A percentile compares a stretch with the other conserved stretches of the same genome.
Evolutionary conservation across 2,888 invertebrate species (phyloP).

Genomic region (Entomobrya proxima): DNA sequence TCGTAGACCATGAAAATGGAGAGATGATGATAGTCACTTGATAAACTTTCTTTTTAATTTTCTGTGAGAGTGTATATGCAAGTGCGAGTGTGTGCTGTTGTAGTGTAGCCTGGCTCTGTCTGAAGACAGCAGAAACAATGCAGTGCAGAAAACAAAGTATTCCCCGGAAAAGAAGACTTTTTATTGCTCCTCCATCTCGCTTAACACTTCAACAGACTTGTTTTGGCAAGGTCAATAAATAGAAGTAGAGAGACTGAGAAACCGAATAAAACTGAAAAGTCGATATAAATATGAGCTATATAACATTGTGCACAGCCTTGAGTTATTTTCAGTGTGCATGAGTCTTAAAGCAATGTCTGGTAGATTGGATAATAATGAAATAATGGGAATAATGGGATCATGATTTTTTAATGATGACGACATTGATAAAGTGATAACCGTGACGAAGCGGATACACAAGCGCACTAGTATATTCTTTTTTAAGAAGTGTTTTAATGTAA

Average conservation of each 20-base stretch:
- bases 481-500: neutral
- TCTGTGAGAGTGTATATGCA: neutral
- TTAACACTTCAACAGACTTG: neutral
- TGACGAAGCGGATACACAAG: neutral
- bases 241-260: constrained; percentile 14
- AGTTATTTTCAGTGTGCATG: constrained; percentile 23
- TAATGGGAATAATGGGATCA: neutral
- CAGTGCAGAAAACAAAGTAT: constrained; percentile 30
- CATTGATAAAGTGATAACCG: constrained; percentile 3
- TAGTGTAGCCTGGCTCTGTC: too few relatives aligned
- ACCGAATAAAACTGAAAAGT: neutral
- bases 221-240: constrained; percentile 40
- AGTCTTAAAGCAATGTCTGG: constrained; percentile 8
- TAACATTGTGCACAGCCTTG: constrained; percentile 30
- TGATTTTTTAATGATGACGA: neutral
- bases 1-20: too few relatives aligned
- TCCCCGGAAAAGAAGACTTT: constrained; percentile 9
- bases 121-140: neutral
- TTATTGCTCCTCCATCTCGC: neutral
- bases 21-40: neutral
- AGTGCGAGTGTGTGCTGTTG: neutral
- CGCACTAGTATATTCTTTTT: neutral
- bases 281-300: neutral
- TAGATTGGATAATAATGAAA: too few relatives aligned
- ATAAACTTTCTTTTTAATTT: constrained; percentile 1